Evolutionary conservation across 2,797 vertebrate species (phyloP).

Genomic region (Channallabes apus): DNA sequence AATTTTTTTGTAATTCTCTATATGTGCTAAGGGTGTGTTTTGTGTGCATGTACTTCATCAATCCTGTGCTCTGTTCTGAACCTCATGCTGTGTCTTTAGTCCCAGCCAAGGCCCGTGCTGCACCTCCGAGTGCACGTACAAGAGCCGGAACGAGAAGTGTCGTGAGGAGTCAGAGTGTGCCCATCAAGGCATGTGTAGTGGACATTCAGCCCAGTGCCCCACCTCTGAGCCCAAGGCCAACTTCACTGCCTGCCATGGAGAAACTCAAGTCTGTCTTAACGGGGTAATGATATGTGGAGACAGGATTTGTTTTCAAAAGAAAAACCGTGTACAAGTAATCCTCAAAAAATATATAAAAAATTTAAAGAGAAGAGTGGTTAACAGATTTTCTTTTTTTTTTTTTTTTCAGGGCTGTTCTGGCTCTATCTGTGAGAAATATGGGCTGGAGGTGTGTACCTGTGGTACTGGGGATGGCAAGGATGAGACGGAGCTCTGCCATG

Average conservation of each 20-base stretch:
- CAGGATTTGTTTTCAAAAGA: not conserved
- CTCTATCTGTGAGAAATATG: constrained; percentile 96
- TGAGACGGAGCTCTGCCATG: constrained; percentile 95
- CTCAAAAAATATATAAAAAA: no score
- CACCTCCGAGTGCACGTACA: constrained; percentile 80
- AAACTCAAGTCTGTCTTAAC: constrained; percentile 97
- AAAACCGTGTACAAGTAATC: not conserved
- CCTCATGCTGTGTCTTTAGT: constrained; percentile 64
- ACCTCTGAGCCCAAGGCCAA: constrained; percentile 90
- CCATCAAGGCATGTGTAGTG: constrained; percentile 89
- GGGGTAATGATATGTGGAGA: constrained; percentile 76
- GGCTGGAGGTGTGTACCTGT: constrained; percentile 93
- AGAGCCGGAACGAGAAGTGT: constrained; percentile 84
- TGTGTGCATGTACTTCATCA: not conserved
- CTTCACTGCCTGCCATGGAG: constrained; percentile 92
- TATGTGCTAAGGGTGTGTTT: not conserved
- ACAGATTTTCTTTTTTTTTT: not conserved
- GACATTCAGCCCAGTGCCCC: constrained; percentile 84
- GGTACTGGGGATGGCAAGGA: constrained; percentile 91
- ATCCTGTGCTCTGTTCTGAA: not conserved
- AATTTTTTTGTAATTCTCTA: not conserved
- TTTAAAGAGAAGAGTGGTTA: not conserved
- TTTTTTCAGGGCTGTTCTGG: constrained; percentile 89
- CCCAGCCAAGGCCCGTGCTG: constrained; percentile 98
- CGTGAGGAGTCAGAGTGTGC: constrained; percentile 96